phyloP scores from a whole-genome alignment of 2,113 vertebrate species.

The Pangasianodon hypophthalmus region DNA sequence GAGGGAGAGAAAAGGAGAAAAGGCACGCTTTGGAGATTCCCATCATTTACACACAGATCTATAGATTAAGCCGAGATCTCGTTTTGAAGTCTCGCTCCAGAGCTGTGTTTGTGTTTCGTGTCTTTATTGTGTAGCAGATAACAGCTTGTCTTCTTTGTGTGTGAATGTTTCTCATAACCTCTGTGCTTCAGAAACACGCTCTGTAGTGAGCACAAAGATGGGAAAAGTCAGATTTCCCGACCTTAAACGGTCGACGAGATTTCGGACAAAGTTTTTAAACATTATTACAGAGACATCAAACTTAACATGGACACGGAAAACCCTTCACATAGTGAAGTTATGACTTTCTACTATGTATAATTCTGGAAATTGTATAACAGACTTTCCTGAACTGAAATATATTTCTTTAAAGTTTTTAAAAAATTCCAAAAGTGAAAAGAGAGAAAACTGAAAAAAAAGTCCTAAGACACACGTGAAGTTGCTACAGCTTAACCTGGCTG shows the following conservation, averaged over 20 bases:
- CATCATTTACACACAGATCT: constrained; percentile 38
- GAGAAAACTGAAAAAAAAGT: neutral
- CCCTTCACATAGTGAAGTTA: no score
- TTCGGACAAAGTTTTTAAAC: neutral
- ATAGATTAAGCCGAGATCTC: constrained; percentile 38
- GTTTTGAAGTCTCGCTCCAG: constrained; percentile 23
- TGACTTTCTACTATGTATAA: neutral
- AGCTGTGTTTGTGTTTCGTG: constrained; percentile 12
- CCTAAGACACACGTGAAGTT: neutral
- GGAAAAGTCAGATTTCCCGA: neutral
- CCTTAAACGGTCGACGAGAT: neutral
- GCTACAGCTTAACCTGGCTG: neutral
- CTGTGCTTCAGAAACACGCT: neutral
- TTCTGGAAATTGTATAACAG: neutral
- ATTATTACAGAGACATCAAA: neutral
- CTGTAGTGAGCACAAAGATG: neutral
- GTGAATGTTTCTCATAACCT: neutral
- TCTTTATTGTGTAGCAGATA: constrained; percentile 16
- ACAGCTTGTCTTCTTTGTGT: neutral
- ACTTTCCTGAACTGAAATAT: neutral
- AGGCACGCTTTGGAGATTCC: constrained; percentile 28
- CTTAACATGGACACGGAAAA: neutral
- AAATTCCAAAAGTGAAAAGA: neutral
- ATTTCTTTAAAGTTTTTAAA: neutral
- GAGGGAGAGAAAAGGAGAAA: constrained; percentile 16